These are phyloP conservation scores for Pangasius mekongensis DNA, from an alignment of 2,797 vertebrate species.

Conservation along the genomic window DNA sequence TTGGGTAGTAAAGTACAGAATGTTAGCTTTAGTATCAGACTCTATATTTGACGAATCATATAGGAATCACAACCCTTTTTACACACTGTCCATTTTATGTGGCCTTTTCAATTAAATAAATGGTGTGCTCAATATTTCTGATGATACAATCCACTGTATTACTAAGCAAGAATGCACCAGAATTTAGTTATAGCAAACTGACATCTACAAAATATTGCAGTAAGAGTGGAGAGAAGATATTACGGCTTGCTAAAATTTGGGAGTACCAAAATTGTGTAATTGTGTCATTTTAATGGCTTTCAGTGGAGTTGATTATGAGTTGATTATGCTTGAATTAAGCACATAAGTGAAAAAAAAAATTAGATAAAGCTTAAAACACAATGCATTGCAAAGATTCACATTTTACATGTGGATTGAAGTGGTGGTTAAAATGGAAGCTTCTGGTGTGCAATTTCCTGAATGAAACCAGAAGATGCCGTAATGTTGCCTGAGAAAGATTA, in stretches of 20 bases:
- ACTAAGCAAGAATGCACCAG: background rate
- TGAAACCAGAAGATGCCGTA: background rate
- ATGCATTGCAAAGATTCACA: background rate
- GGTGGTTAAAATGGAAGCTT: background rate
- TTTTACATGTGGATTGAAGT: background rate
- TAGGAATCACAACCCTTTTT: background rate
- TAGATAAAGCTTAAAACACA: background rate
- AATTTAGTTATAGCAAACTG: background rate
- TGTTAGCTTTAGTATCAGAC: background rate
- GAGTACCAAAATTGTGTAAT: background rate
- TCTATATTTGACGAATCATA: background rate
- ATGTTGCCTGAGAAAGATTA: background rate
- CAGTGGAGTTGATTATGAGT: background rate
- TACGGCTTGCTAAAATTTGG: background rate
- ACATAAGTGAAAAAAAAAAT: background rate
- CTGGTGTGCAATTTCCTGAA: background rate
- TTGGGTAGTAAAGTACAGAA: background rate
- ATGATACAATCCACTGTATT: background rate
- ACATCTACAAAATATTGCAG: background rate
- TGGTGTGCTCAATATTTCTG: background rate
- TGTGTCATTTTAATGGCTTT: background rate
- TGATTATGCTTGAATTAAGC: background rate
- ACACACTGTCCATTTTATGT: background rate
- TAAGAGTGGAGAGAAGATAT: too few species aligned
- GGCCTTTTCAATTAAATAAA: background rate